phyloP scores from a whole-genome alignment of 2,888 invertebrate genomes.

The Cryptophagus acutangulus region DNA sequence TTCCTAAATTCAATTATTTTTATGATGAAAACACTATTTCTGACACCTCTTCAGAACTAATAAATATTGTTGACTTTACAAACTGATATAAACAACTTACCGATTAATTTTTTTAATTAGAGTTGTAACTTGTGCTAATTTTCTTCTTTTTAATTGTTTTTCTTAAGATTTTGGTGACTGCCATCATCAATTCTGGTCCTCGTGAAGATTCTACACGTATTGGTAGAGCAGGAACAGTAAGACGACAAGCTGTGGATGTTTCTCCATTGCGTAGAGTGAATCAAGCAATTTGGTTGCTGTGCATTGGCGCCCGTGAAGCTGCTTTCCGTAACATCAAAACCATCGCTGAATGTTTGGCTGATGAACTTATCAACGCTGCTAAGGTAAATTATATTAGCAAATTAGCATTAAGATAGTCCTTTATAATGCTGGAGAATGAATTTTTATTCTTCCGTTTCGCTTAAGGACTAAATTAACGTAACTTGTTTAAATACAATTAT shows the following conservation, averaged over 20 bases:
- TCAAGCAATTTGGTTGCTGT: conserved; percentile 98
- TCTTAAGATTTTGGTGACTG: conserved; percentile 82
- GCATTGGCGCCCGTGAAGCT: conserved; percentile 98
- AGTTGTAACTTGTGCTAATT: conserved; percentile 10
- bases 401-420: conserved; percentile 32
- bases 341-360: conserved; percentile 98
- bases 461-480: conserved; percentile 39
- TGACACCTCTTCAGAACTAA: no score
- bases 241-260: conserved; percentile 98
- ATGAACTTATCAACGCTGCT: conserved; percentile 99
- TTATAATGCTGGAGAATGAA: conserved; percentile 38
- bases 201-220: conserved; percentile 99
- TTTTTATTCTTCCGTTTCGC: conserved; percentile 35
- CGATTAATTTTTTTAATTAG: conserved; percentile 8
- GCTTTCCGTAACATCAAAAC: conserved; percentile 99
- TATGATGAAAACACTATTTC: no score
- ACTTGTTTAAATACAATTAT: no score
- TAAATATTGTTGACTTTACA: conserved; percentile 22
- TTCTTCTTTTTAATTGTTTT: conserved; percentile 15
- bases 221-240: conserved; percentile 99
- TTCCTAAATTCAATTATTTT: no score
- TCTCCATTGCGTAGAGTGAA: conserved; percentile 97
- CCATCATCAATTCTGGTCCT: conserved; percentile 98
- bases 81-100: no score
- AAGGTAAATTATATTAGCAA: conserved; percentile 58